A percentile compares a stretch with the other conserved stretches of the same genome.
These are phyloP conservation scores for Marmota monax DNA, from an alignment of 2,113 vertebrate genomes.

Conservation along the genomic window DNA sequence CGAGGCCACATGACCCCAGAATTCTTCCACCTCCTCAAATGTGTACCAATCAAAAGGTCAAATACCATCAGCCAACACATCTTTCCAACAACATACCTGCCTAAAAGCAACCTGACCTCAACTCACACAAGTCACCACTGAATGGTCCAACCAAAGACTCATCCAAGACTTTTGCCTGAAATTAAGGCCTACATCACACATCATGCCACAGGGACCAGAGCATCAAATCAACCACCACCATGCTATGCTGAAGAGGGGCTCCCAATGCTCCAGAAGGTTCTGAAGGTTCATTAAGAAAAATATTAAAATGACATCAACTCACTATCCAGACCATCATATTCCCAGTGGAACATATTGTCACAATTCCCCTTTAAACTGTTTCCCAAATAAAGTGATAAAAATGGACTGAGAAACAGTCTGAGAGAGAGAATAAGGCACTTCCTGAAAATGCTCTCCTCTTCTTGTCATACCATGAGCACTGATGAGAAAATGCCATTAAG, in stretches of 20 bases:
- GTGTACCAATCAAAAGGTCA: neutral
- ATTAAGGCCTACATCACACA: neutral
- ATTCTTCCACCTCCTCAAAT: neutral
- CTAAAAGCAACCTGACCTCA: neutral
- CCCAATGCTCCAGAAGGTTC: neutral
- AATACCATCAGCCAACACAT: neutral
- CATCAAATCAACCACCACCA: neutral
- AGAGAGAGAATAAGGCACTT: neutral
- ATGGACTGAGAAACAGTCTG: neutral
- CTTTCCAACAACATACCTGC: neutral
- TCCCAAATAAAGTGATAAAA: neutral
- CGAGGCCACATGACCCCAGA: neutral
- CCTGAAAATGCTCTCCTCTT: neutral
- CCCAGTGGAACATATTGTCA: neutral
- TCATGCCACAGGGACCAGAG: neutral
- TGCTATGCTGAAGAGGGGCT: neutral
- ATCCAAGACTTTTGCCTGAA: neutral
- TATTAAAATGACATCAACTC: neutral
- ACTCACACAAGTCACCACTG: neutral
- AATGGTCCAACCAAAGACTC: neutral
- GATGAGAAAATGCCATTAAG: neutral
- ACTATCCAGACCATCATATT: neutral
- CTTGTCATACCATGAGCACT: neutral
- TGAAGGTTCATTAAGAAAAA: neutral
- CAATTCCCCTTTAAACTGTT: neutral